Evolutionary conservation across 1,140 invertebrate genomes (phyloP), one percentile per base, ranked within the genome.

Genomic region (Sycophila sp.): DNA sequence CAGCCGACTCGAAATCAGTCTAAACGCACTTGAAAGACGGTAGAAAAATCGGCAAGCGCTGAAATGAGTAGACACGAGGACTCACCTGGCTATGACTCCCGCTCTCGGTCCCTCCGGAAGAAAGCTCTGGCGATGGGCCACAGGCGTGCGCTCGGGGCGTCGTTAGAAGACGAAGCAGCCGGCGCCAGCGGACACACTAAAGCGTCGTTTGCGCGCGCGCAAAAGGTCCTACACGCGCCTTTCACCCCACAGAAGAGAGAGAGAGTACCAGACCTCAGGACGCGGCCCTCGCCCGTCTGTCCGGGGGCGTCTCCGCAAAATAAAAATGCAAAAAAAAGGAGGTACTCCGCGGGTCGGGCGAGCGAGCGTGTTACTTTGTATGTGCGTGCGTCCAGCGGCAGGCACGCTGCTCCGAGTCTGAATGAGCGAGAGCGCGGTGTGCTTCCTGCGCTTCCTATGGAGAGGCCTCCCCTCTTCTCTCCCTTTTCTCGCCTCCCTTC

Each of bases 381-480:
- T 75, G 65, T 73, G 76, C 36, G 73, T n/a, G n/a, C n/a, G n/a
- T n/a, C n/a, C n/a, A n/a, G n/a, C n/a, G n/a, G n/a, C n/a, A n/a
- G 67, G 60, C 72, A 71, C 76, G 78, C 53, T 77, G 73, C 76
- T 76, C 77, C 75, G 71, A 76, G 75, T 75, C 73, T 74, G 78
- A 80, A 77, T 77, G 78, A 77, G 58, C 38, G 73, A 64, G 75
- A 74, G 51, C 68, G 66, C 40, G 34, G 69, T 56, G 49, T 36
- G n/a, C 32, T 62, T 47, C 30, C 28, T 40, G 62, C 55, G 67
- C 62, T 73, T 76, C 72, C 65, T 67, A 69, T 72, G 65, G n/a
- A n/a, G n/a, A n/a, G n/a, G 49, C 24, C 71, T 72, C 72, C 69
- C 64, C 71, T 55, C 36, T 53, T 47, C 32, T 15, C 34, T 53